Base-by-base conservation (phyloP, 53 echinoderm and acorn worm genomes). In the Stichopus horrens region DNA sequence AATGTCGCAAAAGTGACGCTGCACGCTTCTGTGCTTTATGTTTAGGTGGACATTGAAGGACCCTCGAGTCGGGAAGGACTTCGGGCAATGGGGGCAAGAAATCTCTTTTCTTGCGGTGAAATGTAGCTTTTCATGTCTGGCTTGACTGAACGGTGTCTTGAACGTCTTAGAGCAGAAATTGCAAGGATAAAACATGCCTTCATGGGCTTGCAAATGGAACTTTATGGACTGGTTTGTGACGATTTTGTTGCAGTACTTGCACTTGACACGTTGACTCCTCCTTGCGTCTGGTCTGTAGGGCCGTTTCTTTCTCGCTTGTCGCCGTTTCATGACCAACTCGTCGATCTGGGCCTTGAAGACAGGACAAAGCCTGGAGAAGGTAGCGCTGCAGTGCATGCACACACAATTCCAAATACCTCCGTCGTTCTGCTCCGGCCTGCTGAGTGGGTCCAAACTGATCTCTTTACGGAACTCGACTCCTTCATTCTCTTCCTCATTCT, bases 21-120 rank as follows among this genome's bases (percentile, higher is more conserved):
- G 74, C 56, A 21, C 53, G 19, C 74, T 74, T n/a, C 23, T 73
- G 74, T 86, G 86, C 55, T 74, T 74, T 21, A 54, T 74, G 73
- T 86, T 86, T 67, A 86, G 52, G 75, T 87, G 87, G 4, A 87
- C 87, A 14, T 87, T 87, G 54, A 87, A 74, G 75, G 87, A 73
- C 54, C 75, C 74, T 52, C 53, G 74, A 74, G 55, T 87, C 11
- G 54, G 54, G 58, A 74, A 87, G 0, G 53, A 55, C 37, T 87
- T 87, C 55, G 55, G 74, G 22, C 87, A 87, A 19, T 87, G 75
- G 8, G 52, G 20, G 37, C 87, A 87, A 5, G 8, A 7, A 4
- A 87, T 55, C 16, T 87, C 75, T 52, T 75, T 55, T 14, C 57
- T 74, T 52, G 55, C 57, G 4, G 53, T 68, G 86, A 86, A 86